phyloP scores from a whole-genome alignment of 92 coral and sea anemone species.

The Zoanthus sansibaricus region DNA sequence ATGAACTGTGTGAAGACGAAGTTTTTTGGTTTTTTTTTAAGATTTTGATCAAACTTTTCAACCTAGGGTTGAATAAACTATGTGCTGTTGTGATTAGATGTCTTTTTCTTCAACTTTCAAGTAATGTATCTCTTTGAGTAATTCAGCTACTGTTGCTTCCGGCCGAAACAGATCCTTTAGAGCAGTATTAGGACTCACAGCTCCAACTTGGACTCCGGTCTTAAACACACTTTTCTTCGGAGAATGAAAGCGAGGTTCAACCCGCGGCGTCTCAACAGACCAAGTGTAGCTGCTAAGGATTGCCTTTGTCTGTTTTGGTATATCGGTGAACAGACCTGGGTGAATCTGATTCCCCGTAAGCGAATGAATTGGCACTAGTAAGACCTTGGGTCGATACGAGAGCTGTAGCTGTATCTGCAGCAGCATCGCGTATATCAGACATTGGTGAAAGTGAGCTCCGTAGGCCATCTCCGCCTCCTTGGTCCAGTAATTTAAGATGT shows the following conservation, averaged over 20 bases:
- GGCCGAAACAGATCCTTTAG: conserved; percentile 39
- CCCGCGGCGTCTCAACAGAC: conserved; percentile 42
- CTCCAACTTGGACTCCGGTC: conserved; percentile 26
- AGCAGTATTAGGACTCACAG: conserved; percentile 19
- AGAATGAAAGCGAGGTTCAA: neutral
- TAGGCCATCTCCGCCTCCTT: neutral
- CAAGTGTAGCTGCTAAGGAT: conserved; percentile 36
- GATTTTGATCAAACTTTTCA: too few species aligned
- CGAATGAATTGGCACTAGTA: conserved; percentile 58
- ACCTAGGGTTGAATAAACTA: neutral
- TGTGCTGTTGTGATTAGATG: neutral
- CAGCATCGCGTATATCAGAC: conserved; percentile 68
- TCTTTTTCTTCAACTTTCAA: conserved; percentile 26
- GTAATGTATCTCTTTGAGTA: conserved; percentile 23
- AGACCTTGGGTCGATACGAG: conserved; percentile 51
- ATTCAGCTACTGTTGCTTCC: conserved; percentile 37
- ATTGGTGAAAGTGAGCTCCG: conserved; percentile 63
- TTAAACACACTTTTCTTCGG: conserved; percentile 30
- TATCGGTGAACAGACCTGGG: conserved; percentile 52
- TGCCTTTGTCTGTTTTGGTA: conserved; percentile 54
- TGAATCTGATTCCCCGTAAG: conserved; percentile 34
- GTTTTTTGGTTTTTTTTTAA: too few species aligned
- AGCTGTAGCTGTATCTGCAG: conserved; percentile 61
- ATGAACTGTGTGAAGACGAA: too few species aligned
- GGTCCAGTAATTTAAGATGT: conserved; percentile 38